Conservation (phyloP, 2,113 vertebrate genomes). For the Edolisoma coerulescens region DNA sequence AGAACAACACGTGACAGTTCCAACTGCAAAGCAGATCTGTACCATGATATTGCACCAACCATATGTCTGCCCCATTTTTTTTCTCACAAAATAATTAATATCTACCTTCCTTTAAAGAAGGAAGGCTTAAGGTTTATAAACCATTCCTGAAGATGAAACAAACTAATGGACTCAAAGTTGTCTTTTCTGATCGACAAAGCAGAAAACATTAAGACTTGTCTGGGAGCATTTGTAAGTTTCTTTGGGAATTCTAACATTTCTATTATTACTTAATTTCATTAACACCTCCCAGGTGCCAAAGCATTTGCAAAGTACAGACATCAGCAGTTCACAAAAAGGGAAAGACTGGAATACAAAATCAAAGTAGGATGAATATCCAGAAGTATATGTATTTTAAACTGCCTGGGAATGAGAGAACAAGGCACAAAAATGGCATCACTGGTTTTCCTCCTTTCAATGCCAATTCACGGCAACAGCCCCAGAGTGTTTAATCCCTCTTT, state of each 20-base stretch:
- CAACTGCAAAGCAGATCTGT: not conserved
- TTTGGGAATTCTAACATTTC: not conserved
- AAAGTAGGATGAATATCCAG: not conserved
- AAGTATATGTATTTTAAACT: not conserved
- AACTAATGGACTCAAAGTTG: not conserved
- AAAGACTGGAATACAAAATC: not conserved
- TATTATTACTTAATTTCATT: not conserved
- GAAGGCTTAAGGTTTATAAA: not conserved
- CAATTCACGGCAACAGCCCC: not conserved
- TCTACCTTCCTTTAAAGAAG: not conserved
- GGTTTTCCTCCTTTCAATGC: not conserved
- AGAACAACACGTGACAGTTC: not conserved
- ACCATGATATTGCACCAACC: not conserved
- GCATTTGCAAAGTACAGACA: not conserved
- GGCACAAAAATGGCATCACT: not conserved
- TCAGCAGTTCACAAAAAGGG: not conserved
- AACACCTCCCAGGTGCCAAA: not conserved
- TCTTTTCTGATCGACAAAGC: not conserved
- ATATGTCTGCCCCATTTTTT: not conserved
- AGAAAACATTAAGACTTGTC: not conserved
- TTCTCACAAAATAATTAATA: not conserved
- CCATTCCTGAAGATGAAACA: not conserved
- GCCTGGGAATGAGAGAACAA: not conserved
- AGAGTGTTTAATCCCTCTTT: not conserved
- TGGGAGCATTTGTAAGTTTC: not conserved